phyloP scores from a whole-genome alignment of 2,888 invertebrate genomes.

The Spodoptera picta region DNA sequence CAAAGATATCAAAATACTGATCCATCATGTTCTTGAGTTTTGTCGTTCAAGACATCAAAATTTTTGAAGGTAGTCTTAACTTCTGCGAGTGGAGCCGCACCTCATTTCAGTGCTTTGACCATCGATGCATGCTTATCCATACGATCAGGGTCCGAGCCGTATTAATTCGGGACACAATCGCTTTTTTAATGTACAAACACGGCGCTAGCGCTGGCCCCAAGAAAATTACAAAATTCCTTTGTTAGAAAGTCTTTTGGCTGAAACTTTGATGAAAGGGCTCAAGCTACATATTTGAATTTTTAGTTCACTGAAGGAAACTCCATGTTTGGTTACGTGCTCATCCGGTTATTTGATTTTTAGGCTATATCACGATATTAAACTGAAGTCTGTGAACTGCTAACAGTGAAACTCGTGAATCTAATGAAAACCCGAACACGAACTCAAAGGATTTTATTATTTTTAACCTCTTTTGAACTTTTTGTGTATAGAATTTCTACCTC shows the following conservation, averaged over 20 bases:
- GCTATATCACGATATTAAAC: too few relatives aligned
- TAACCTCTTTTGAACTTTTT: too few relatives aligned
- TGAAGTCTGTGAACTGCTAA: neutral
- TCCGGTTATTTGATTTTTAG: constrained; percentile 14
- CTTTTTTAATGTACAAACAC: constrained; percentile 58
- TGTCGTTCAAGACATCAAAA: too few relatives aligned
- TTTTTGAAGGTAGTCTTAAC: neutral
- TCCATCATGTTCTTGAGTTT: too few relatives aligned
- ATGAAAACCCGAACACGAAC: too few relatives aligned
- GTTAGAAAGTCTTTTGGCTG: constrained; percentile 44
- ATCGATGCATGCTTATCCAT: constrained; percentile 56
- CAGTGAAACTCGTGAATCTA: too few relatives aligned
- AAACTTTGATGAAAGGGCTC: constrained; percentile 37
- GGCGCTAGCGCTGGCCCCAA: constrained; percentile 35
- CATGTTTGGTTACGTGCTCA: constrained; percentile 4
- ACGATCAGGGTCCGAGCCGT: constrained; percentile 47
- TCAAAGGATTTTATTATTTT: too few relatives aligned
- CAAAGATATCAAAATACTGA: too few relatives aligned
- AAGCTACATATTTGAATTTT: constrained; percentile 27
- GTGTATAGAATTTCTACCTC: too few relatives aligned
- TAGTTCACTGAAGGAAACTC: constrained; percentile 18
- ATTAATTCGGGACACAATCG: constrained; percentile 57
- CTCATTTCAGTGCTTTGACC: constrained; percentile 50
- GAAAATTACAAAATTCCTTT: constrained; percentile 59
- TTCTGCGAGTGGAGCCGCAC: constrained; percentile 9